These are phyloP conservation scores for Ifrita kowaldi DNA, from an alignment of 2,113 vertebrate species.

Conservation along the genomic window DNA sequence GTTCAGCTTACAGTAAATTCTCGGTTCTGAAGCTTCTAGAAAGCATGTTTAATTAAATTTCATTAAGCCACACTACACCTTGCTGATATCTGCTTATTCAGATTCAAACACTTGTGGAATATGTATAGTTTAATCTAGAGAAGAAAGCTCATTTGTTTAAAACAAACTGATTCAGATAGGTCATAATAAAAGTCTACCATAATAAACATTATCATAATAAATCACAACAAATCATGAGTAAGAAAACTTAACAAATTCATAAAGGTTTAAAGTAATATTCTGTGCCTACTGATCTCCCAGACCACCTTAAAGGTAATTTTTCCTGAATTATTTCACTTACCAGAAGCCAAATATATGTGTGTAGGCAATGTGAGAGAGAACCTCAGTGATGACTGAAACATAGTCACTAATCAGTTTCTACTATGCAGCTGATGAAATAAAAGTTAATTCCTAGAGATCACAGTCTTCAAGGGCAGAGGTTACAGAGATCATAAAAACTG, in stretches of 20 bases:
- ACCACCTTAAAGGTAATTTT: neutral
- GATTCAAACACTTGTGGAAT: neutral
- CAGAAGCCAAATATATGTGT: neutral
- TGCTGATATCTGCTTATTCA: neutral
- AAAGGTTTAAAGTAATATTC: neutral
- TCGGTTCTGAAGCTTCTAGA: neutral
- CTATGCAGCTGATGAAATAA: neutral
- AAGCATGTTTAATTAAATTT: neutral
- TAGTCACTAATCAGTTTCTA: neutral
- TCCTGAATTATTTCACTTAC: neutral
- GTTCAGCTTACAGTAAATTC: neutral
- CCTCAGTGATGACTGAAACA: neutral
- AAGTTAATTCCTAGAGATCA: neutral
- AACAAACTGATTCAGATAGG: neutral
- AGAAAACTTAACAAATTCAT: neutral
- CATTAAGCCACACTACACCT: neutral
- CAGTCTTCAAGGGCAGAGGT: neutral
- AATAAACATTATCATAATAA: neutral
- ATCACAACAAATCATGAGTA: neutral
- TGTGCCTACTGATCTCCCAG: neutral
- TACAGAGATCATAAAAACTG: neutral
- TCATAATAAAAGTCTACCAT: neutral
- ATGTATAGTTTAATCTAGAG: neutral
- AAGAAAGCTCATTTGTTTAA: neutral
- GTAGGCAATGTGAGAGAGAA: neutral